Evolutionary conservation across 2,888 invertebrate species (phyloP), one percentile per base, ranked within the genome.

Genomic region (Yponomeuta malinellus): DNA sequence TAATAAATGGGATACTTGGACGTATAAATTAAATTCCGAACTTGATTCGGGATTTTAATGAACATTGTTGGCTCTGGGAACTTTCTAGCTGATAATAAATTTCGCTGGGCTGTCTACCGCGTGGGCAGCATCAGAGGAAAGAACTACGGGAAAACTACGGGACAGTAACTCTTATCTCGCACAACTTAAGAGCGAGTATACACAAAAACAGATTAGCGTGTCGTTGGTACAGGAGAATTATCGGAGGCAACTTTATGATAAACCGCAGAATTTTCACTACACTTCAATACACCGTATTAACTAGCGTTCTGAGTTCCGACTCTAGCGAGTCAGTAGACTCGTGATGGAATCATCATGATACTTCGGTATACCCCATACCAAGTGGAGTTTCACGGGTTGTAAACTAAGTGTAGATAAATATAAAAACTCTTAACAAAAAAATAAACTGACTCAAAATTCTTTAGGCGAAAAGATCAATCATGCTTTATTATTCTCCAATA

Each of bases 1-100:
- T 15, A 59, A 59, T 59, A 15, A 59, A 59, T 59, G 52, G 52
- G 52, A 72, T 73, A 73, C 72, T 73, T 72, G 63, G 15, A 63
- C 70, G 70, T 71, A 77, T 79, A 82, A 81, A 82, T 81, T 80
- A 78, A 79, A 78, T 77, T 79, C 75, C 72, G 74, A 75, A 76
- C 74, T 79, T 79, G 74, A 78, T 80, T 78, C 77, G 75, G 75
- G 74, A 76, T 77, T 78, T 71, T 71, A 71, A 83, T 81, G 79
- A 80, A 80, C 81, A 77, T 77, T 72, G 76, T 72, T 77, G 52
- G 52, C 52, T 59, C 52, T 59, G 52, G 76, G 64, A 64, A 48
- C 69, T 69, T 69, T 69, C 15, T 69, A n/a, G 48, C 48, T 23
- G 69, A 48, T 59, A 59, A 59, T 59, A 59, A 59, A 59, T 59